phyloP scores from a whole-genome alignment of 2,113 vertebrate species.

The Colaptes auratus region DNA sequence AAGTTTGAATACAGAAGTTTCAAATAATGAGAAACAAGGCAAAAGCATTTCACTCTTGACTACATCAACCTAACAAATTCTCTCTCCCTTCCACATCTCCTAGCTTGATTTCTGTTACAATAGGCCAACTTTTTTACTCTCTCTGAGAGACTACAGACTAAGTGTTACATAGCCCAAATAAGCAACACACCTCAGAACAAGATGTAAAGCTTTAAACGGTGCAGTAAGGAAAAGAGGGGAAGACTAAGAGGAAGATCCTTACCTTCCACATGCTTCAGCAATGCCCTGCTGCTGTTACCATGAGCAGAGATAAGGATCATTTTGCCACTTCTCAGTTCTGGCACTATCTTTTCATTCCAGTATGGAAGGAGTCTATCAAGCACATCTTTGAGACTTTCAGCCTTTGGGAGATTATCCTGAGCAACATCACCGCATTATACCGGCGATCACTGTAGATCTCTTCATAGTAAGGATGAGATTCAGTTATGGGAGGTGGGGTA shows the following conservation, averaged over 20 bases:
- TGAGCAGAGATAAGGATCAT: slow-evolving; percentile 93
- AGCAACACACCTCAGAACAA: not conserved
- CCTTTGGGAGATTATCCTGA: slow-evolving; percentile 83
- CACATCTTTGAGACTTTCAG: slow-evolving; percentile 95
- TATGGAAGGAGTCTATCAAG: slow-evolving; percentile 92
- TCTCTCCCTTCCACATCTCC: not conserved
- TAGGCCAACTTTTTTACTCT: not conserved
- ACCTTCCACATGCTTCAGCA: slow-evolving; percentile 98
- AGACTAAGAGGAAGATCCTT: not conserved
- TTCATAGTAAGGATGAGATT: slow-evolving; percentile 89
- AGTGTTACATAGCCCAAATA: not conserved
- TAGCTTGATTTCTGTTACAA: not conserved
- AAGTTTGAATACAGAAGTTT: not conserved
- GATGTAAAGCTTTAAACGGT: not conserved
- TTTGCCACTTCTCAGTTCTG: slow-evolving; percentile 87
- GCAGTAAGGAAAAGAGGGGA: not conserved
- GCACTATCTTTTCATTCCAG: slow-evolving; percentile 90
- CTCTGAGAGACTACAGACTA: not conserved
- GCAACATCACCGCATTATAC: slow-evolving; percentile 86
- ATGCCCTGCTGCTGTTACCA: slow-evolving; percentile 94
- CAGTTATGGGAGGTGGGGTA: slow-evolving; percentile 88
- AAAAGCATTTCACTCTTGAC: not conserved
- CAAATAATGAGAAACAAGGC: not conserved
- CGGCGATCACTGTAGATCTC: slow-evolving; percentile 93
- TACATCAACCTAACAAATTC: not conserved